Conservation (phyloP, 2,888 invertebrate genomes). For the Cremastobaeus sp. region DNA sequence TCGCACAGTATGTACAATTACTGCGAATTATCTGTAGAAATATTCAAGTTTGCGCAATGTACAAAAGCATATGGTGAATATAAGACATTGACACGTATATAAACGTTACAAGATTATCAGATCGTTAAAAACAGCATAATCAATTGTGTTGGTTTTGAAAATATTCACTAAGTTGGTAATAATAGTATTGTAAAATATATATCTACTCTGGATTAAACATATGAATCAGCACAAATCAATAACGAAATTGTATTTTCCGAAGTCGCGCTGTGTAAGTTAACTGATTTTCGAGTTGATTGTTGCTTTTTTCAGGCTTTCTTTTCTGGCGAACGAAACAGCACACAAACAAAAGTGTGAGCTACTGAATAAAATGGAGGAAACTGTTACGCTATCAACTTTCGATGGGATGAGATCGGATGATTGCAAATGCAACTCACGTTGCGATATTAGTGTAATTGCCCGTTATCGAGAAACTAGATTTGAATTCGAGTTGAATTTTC, state of each 20-base stretch:
- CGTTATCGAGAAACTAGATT: slow-evolving; percentile 29
- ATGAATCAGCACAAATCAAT: slow-evolving; percentile 23
- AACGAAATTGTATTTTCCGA: slow-evolving; percentile 37
- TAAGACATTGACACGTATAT: slow-evolving; percentile 63
- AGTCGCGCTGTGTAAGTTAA: too few species aligned
- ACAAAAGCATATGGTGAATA: slow-evolving; percentile 68
- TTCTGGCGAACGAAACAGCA: too few species aligned
- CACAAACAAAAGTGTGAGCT: background rate
- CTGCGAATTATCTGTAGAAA: slow-evolving; percentile 59
- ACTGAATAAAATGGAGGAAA: slow-evolving; percentile 2
- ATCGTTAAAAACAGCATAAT: slow-evolving; percentile 65
- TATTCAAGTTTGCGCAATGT: slow-evolving; percentile 67
- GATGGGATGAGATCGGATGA: slow-evolving; percentile 63
- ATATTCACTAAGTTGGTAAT: slow-evolving; percentile 48
- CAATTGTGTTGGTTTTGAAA: slow-evolving; percentile 40
- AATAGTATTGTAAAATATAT: slow-evolving; percentile 59
- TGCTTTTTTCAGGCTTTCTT: too few species aligned
- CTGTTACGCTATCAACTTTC: slow-evolving; percentile 6
- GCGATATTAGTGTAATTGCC: slow-evolving; percentile 49
- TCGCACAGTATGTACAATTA: slow-evolving; percentile 72
- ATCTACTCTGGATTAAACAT: slow-evolving; percentile 56
- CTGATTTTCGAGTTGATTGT: too few species aligned
- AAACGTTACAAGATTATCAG: slow-evolving; percentile 65
- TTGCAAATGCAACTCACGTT: slow-evolving; percentile 64
- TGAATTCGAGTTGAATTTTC: too few species aligned